A percentile compares a stretch with the other conserved stretches of the same genome.
Conservation (phyloP, 1,140 invertebrate species). For the Ptiloglossa arizonensis region DNA sequence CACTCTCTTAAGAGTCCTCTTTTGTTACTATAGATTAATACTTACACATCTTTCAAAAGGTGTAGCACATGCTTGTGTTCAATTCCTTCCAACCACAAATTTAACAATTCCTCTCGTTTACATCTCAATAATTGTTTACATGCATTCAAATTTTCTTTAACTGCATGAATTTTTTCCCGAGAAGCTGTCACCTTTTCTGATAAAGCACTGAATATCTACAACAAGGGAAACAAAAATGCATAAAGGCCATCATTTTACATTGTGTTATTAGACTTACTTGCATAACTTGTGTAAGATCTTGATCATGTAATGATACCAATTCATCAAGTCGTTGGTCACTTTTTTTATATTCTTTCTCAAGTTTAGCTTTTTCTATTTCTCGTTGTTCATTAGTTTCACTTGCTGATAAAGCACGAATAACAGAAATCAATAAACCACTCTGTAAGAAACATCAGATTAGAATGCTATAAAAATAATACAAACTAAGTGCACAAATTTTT, state of each 20-base stretch:
- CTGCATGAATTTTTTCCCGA: slow-evolving; percentile 90
- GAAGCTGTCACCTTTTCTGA: slow-evolving; percentile 90
- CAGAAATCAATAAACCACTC: slow-evolving; percentile 95
- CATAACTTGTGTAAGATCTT: slow-evolving; percentile 94
- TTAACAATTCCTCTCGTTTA: slow-evolving; percentile 95
- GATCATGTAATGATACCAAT: slow-evolving; percentile 93
- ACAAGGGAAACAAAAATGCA: slow-evolving; percentile 23
- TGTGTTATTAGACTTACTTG: slow-evolving; percentile 81
- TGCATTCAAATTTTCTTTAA: slow-evolving; percentile 94
- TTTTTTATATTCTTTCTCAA: slow-evolving; percentile 95
- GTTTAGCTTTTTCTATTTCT: slow-evolving; percentile 95
- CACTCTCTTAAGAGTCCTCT: too few species aligned
- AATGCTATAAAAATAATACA: slow-evolving; percentile 57
- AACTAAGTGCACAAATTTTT: slow-evolving; percentile 21
- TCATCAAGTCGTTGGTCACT: slow-evolving; percentile 95
- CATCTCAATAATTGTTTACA: slow-evolving; percentile 95
- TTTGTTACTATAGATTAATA: neutral
- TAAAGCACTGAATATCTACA: slow-evolving; percentile 90
- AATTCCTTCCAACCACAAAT: slow-evolving; percentile 95
- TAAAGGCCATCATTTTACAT: neutral
- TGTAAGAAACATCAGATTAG: slow-evolving; percentile 76
- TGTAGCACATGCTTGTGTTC: slow-evolving; percentile 95
- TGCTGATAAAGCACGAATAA: slow-evolving; percentile 94
- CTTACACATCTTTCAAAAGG: slow-evolving; percentile 94
- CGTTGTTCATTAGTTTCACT: slow-evolving; percentile 97